phyloP scores from a whole-genome alignment of 64 coral and sea anemone species.

The Porites lutea region DNA sequence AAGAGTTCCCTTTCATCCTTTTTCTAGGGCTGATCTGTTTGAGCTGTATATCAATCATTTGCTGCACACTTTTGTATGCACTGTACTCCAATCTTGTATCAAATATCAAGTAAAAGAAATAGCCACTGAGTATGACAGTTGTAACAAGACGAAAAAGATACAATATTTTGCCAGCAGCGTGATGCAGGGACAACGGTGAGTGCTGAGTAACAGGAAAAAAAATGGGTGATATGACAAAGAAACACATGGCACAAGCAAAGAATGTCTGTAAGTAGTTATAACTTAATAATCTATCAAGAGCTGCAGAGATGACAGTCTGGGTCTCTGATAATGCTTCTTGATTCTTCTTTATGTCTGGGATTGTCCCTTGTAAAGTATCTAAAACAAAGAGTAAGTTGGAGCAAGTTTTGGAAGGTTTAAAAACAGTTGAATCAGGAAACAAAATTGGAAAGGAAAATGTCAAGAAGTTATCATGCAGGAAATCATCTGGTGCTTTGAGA shows the following conservation, averaged over 20 bases:
- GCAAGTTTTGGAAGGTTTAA: too few relatives aligned
- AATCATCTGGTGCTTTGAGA: too few relatives aligned
- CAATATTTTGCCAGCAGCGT: slow-evolving; percentile 47
- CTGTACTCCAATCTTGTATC: slow-evolving; percentile 72
- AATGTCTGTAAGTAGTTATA: slow-evolving; percentile 37
- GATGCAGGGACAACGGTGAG: slow-evolving; percentile 43
- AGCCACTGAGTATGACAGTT: slow-evolving; percentile 51
- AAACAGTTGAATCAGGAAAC: too few relatives aligned
- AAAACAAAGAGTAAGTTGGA: background rate
- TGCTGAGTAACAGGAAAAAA: slow-evolving; percentile 37
- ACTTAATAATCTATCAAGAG: slow-evolving; percentile 16
- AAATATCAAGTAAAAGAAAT: slow-evolving; percentile 60
- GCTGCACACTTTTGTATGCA: slow-evolving; percentile 69
- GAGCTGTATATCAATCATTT: slow-evolving; percentile 54
- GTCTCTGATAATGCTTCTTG: slow-evolving; percentile 53
- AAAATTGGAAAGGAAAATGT: too few relatives aligned
- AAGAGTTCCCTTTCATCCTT: background rate
- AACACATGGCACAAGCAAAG: slow-evolving; percentile 32
- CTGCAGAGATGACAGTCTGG: slow-evolving; percentile 28
- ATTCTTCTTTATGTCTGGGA: slow-evolving; percentile 11
- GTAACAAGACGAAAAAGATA: slow-evolving; percentile 62
- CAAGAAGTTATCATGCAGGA: too few relatives aligned
- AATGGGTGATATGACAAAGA: slow-evolving; percentile 66
- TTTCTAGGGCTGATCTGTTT: slow-evolving; percentile 44
- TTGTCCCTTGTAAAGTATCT: background rate